A percentile compares a stretch with the other conserved stretches of the same genome.
phyloP scores from a whole-genome alignment of 2,113 vertebrate species.

The Lagopus leucura region DNA sequence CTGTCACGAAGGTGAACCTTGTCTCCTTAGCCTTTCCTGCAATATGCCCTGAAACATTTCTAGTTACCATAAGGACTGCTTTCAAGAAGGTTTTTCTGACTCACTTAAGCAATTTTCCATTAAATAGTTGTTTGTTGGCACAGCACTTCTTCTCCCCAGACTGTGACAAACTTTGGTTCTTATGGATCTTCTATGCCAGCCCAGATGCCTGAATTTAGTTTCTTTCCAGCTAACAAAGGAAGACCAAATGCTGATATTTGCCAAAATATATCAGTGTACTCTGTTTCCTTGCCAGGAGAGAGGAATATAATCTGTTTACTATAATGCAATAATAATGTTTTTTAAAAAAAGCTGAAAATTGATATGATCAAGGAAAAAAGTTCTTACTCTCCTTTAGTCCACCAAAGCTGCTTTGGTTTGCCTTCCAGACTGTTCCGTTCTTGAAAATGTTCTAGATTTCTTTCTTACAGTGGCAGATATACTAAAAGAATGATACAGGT shows the following conservation, averaged over 20 bases:
- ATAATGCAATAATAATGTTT: background rate
- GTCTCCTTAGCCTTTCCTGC: background rate
- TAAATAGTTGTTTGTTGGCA: slow-evolving; percentile 9
- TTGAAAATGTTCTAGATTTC: background rate
- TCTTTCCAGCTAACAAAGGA: slow-evolving; percentile 25
- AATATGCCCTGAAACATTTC: background rate
- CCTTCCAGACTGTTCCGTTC: background rate
- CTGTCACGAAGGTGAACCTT: background rate
- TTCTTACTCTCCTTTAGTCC: background rate
- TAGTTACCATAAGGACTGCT: background rate
- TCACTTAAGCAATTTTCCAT: slow-evolving; percentile 8
- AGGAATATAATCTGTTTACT: slow-evolving; percentile 8
- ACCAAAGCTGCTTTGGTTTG: background rate
- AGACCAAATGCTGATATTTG: slow-evolving; percentile 47
- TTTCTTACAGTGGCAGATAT: background rate
- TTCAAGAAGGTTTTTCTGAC: background rate
- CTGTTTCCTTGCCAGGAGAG: background rate
- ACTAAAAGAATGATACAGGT: background rate
- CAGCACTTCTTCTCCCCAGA: slow-evolving; percentile 9
- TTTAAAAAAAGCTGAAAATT: background rate
- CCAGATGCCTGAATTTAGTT: slow-evolving; percentile 29
- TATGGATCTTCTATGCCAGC: background rate
- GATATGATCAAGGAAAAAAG: background rate
- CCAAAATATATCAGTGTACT: slow-evolving; percentile 26
- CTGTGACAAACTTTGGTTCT: background rate